phyloP scores from a whole-genome alignment of 2,113 vertebrate species.

The Coracopsis vasa region DNA sequence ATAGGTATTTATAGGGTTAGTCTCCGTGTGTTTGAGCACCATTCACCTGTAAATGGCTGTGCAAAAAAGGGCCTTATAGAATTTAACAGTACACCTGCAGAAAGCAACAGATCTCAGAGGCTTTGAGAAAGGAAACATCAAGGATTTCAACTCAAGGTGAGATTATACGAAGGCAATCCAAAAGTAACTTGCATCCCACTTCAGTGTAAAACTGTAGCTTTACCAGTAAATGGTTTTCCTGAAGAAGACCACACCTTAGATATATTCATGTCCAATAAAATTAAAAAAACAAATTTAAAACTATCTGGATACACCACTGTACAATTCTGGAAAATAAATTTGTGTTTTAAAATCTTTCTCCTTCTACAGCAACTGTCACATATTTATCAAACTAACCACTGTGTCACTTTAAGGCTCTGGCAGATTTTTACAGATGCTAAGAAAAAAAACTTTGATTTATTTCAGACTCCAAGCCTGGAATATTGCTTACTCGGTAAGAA shows the following conservation, averaged over 20 bases:
- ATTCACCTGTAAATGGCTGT: neutral
- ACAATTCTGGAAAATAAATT: constrained; percentile 1
- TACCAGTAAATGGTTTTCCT: neutral
- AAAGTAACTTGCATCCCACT: neutral
- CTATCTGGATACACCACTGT: neutral
- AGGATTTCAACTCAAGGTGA: neutral
- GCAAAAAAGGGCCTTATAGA: neutral
- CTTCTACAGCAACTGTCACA: neutral
- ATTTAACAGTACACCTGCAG: neutral
- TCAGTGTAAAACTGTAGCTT: neutral
- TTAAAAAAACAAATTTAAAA: neutral
- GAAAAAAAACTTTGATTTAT: constrained; percentile 34
- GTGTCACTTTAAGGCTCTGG: constrained; percentile 41
- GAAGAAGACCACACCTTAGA: neutral
- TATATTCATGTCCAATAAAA: neutral
- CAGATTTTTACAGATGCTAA: constrained; percentile 41
- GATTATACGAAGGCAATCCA: neutral
- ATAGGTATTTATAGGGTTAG: neutral
- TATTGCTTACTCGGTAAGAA: constrained; percentile 46
- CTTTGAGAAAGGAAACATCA: neutral
- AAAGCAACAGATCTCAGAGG: neutral
- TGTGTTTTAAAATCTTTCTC: neutral
- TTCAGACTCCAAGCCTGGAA: constrained; percentile 36
- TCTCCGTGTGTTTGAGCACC: neutral
- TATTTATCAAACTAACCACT: constrained; percentile 8